phyloP scores from a whole-genome alignment of 1,140 invertebrate species.

The Wasmannia auropunctata region DNA sequence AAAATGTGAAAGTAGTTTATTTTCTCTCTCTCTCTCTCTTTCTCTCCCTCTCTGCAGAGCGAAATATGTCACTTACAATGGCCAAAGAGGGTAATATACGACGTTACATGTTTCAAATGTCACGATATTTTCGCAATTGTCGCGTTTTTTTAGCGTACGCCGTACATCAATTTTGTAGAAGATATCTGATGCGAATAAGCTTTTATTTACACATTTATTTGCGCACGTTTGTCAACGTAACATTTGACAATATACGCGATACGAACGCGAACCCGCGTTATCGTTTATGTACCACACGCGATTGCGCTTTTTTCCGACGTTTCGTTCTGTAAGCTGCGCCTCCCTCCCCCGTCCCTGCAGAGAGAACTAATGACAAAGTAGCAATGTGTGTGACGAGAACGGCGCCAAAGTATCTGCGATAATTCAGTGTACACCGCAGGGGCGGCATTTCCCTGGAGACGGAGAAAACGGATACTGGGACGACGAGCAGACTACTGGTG shows the following conservation, averaged over 20 bases:
- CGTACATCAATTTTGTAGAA: background rate
- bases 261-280: background rate
- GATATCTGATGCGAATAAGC: background rate
- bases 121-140: background rate
- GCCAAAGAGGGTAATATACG: background rate
- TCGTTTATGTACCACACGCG: background rate
- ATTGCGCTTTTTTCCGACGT: background rate
- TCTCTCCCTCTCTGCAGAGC: conserved; percentile 21
- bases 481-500: conserved; percentile 94
- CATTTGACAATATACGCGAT: background rate
- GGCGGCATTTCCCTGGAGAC: conserved; percentile 95
- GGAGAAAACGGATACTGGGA: conserved; percentile 94
- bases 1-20: background rate
- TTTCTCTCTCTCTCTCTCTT: background rate
- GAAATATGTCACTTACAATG: background rate
- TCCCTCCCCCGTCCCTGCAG: conserved; percentile 27
- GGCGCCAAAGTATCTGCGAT: conserved; percentile 80
- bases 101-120: background rate
- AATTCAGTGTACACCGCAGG: conserved; percentile 84
- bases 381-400: conserved; percentile 58
- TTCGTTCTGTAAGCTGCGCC: background rate
- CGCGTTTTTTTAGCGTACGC: background rate
- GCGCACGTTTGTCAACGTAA: background rate
- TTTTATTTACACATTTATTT: background rate
- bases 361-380: conserved; percentile 56